Evolutionary conservation across 2,113 vertebrate genomes (phyloP).

Genomic region (Sander vitreus): DNA sequence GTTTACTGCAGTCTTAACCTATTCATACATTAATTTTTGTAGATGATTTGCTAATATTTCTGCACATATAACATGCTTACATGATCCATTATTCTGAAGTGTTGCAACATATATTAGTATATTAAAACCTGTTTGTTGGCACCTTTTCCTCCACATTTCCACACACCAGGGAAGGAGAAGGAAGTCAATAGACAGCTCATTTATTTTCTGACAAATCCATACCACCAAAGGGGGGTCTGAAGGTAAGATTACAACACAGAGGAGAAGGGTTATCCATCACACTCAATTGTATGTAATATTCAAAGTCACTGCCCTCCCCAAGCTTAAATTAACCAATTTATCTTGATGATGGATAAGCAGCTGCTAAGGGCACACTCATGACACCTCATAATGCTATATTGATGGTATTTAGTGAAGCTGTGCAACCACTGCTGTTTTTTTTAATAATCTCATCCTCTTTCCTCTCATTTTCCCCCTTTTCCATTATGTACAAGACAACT

Average conservation of each 20-base stretch:
- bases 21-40: not conserved
- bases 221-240: not conserved
- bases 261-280: slow-evolving; percentile 27
- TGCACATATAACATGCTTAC: not conserved
- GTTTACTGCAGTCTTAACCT: not conserved
- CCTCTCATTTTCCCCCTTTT: not conserved
- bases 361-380: slow-evolving; percentile 18
- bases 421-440: not conserved
- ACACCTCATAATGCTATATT: slow-evolving; percentile 11
- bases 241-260: slow-evolving; percentile 17
- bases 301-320: slow-evolving; percentile 40
- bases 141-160: not conserved
- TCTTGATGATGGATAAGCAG: slow-evolving; percentile 58
- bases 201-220: slow-evolving; percentile 13
- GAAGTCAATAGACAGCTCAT: slow-evolving; percentile 4
- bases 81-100: not conserved
- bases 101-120: not conserved
- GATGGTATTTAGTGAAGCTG: slow-evolving; percentile 31
- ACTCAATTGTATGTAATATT: slow-evolving; percentile 9
- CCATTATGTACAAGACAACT: not conserved
- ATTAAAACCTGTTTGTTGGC: not conserved
- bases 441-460: slow-evolving; percentile 9
- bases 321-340: slow-evolving; percentile 35
- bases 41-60: not conserved
- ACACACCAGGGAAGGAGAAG: not conserved